A percentile compares a stretch with the other conserved stretches of the same genome.
Evolutionary conservation across 2,888 invertebrate genomes (phyloP).

Genomic region (Lucinisca nassula): DNA sequence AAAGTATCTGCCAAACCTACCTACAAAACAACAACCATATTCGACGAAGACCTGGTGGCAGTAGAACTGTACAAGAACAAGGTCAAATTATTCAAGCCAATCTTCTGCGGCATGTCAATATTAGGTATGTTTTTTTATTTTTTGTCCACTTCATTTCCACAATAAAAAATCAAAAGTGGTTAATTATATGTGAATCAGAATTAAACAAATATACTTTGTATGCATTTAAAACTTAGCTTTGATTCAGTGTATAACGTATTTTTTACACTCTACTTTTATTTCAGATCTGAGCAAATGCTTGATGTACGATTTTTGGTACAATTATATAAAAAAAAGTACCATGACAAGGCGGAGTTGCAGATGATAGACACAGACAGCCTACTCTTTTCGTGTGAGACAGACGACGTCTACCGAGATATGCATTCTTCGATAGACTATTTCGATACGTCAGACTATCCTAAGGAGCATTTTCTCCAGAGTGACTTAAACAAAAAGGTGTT

Average conservation of each 20-base stretch:
- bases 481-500: conserved; percentile 75
- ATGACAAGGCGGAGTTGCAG: background rate
- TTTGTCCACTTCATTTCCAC: background rate
- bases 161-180: no score
- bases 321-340: conserved; percentile 55
- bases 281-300: conserved; percentile 87
- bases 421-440: background rate
- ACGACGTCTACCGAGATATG: conserved; percentile 50
- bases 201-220: no score
- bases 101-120: conserved; percentile 54
- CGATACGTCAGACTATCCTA: conserved; percentile 79
- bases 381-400: conserved; percentile 8
- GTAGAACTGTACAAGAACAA: conserved; percentile 34
- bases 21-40: conserved; percentile 39
- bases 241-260: no score
- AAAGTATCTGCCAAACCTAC: conserved; percentile 45
- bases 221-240: no score
- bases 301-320: conserved; percentile 87
- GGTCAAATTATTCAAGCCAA: conserved; percentile 52
- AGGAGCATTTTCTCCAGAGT: conserved; percentile 70
- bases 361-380: conserved; percentile 62
- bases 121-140: background rate
- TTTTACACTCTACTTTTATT: no score
- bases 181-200: no score
- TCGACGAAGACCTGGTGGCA: conserved; percentile 52